Evolutionary conservation across 2,797 vertebrate genomes (phyloP), one percentile per base, ranked within the genome.

Genomic region (Sitta carolinensis): DNA sequence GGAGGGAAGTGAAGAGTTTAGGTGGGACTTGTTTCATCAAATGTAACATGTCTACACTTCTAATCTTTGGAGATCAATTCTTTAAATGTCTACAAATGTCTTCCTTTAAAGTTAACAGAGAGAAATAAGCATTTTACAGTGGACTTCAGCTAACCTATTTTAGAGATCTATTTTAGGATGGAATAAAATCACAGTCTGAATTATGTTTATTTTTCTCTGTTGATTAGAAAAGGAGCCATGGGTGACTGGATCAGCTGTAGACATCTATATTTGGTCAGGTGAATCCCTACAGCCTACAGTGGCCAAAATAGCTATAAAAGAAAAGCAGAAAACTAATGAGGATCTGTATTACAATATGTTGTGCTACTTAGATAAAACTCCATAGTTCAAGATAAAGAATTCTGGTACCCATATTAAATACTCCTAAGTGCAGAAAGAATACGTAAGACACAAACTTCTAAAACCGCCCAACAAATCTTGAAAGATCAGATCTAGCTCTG

Each of bases 261-360:
- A 92, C 90, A 92, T 90, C 86, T 96, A 76, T 96, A 96, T 94
- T 96, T 96, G 90, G 94, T 94, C 92, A 96, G 94, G 92, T 89
- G 95, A 93, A 95, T 84, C 74, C 57, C 52, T 59, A n/a, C 38
- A 80, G 64, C 16, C 43, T 88, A 79, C 45, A 70, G 30, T 7
- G 45, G 85, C 83, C 77, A 93, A 89, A 95, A 74, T 40, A 93
- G 84, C 72, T 42, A 84, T 4, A 17, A 18, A 88, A 94, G 69
- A 95, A 74, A 87, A 84, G 36, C 32, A 87, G 36, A 90, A 93
- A 78, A 70, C 70, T 84, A 85, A 84, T 2, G 1, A 88, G 66
- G 48, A 89, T 63, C 90, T 77, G 5, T 55, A 38, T 29, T 61
- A 81, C 13, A 87, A 29, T 22, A 67, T 22, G 29, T 69, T 70